A percentile compares a stretch with the other conserved stretches of the same genome.
These are phyloP conservation scores for Passerina amoena DNA, from an alignment of 2,113 vertebrate species.

Conservation along the genomic window DNA sequence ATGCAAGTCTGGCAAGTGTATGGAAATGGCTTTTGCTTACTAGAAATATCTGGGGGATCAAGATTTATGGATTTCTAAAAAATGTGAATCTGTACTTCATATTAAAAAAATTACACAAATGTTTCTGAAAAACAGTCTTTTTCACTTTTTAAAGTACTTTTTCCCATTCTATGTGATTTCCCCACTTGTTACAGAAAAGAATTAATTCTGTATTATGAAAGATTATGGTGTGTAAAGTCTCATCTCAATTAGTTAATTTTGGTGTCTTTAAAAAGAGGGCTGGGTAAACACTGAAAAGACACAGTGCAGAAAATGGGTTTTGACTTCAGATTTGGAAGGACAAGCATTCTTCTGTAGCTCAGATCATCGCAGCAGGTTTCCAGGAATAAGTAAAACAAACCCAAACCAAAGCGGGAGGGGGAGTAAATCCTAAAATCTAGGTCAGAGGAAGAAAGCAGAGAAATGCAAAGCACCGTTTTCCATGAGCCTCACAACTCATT, in stretches of 20 bases:
- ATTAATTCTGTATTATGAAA: background rate
- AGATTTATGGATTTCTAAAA: background rate
- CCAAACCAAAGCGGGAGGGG: background rate
- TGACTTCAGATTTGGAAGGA: slow-evolving; percentile 20
- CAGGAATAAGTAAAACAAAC: slow-evolving; percentile 42
- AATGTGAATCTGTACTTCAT: background rate
- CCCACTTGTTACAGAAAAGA: background rate
- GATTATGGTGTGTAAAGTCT: background rate
- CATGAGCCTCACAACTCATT: background rate
- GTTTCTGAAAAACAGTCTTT: background rate
- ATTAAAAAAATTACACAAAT: background rate
- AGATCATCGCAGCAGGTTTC: slow-evolving; percentile 4
- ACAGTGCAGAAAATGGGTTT: background rate
- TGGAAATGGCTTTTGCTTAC: background rate
- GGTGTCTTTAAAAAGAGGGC: background rate
- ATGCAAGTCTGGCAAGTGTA: background rate
- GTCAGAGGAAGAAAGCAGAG: slow-evolving; percentile 8
- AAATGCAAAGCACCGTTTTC: background rate
- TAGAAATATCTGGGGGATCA: background rate
- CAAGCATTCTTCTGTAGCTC: background rate
- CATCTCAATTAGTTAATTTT: background rate
- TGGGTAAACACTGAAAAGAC: background rate
- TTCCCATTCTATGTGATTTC: background rate
- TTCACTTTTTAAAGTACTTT: background rate
- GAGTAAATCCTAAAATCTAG: slow-evolving; percentile 3